These are phyloP conservation scores for Physella acuta DNA, from an alignment of 1,140 invertebrate species.

Conservation along the genomic window DNA sequence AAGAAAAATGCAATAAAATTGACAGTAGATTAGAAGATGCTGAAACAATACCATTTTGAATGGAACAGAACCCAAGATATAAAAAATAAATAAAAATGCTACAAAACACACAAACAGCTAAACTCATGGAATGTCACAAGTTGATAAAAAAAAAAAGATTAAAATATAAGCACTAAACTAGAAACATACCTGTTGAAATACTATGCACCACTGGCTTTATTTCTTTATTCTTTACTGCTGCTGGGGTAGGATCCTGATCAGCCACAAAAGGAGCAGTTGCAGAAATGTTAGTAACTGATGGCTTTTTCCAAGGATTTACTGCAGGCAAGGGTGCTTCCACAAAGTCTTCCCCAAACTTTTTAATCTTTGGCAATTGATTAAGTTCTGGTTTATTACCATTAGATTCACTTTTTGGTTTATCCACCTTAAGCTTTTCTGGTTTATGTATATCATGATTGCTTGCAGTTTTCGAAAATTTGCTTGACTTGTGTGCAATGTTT, in stretches of 20 bases:
- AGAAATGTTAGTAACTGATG: neutral
- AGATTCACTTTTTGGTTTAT: conserved; percentile 11
- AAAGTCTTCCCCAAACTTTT: conserved; percentile 23
- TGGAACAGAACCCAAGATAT: too few relatives aligned
- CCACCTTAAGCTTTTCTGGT: neutral
- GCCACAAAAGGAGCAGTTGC: neutral
- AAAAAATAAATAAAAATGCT: too few relatives aligned
- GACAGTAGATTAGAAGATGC: too few relatives aligned
- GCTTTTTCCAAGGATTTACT: conserved; percentile 20
- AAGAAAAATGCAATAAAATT: too few relatives aligned
- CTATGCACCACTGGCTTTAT: too few relatives aligned
- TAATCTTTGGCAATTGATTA: conserved; percentile 10
- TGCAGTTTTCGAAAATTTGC: neutral
- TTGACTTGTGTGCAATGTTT: neutral
- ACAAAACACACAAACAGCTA: too few relatives aligned
- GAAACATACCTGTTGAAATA: too few relatives aligned
- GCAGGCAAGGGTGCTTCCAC: conserved; percentile 18
- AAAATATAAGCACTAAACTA: too few relatives aligned
- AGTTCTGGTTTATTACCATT: conserved; percentile 12
- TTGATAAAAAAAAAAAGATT: too few relatives aligned
- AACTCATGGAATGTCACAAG: too few relatives aligned
- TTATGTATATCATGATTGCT: conserved; percentile 6
- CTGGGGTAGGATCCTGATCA: neutral
- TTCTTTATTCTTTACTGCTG: neutral
- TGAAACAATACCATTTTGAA: too few relatives aligned